Percentiles rank a stretch among this genome's conserved stretches.
phyloP scores from a whole-genome alignment of 2,113 vertebrate species.

The Gobio gobio region DNA sequence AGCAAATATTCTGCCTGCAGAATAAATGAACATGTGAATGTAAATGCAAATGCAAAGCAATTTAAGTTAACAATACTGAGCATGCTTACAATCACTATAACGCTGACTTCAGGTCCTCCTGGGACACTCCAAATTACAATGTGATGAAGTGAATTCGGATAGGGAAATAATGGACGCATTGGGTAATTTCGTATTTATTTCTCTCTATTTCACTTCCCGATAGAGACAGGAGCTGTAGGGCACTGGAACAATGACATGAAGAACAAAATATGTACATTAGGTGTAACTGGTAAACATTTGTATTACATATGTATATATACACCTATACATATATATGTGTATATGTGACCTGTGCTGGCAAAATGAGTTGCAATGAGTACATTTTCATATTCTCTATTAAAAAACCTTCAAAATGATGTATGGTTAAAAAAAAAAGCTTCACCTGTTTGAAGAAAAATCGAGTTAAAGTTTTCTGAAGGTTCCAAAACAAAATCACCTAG shows the following conservation, averaged over 20 bases:
- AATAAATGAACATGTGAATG: conserved; percentile 20
- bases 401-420: too few species aligned
- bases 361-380: too few species aligned
- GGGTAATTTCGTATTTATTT: neutral
- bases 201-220: neutral
- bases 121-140: neutral
- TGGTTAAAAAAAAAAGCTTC: too few species aligned
- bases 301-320: neutral
- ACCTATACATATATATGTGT: too few species aligned
- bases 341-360: too few species aligned
- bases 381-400: too few species aligned
- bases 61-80: conserved; percentile 1
- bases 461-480: too few species aligned
- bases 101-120: conserved; percentile 4
- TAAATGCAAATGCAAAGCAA: neutral
- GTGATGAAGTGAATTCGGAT: neutral
- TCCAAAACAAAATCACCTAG: too few species aligned
- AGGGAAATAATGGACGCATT: neutral
- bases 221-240: neutral
- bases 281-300: neutral
- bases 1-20: conserved; percentile 12
- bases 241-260: neutral
- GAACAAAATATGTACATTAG: neutral
- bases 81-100: neutral
- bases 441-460: too few species aligned